Base-by-base conservation (phyloP, 2,888 invertebrate genomes). In the Ormyrus thymus region DNA sequence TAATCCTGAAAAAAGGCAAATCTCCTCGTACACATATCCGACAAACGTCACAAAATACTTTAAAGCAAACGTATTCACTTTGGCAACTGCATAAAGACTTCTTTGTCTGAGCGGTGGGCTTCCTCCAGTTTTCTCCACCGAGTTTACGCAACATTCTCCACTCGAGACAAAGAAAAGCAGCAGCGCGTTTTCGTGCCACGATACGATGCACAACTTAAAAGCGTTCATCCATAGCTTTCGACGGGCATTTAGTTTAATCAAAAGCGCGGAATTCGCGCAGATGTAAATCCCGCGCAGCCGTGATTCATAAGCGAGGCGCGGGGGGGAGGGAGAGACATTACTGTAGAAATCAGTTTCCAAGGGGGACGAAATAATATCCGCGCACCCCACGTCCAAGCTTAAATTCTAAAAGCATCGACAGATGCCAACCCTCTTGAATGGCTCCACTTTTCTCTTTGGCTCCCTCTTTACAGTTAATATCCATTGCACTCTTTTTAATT, bases 341-440 rank as follows among this genome's bases (percentile, higher is more conserved):
- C 51, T 56, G 66, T 51, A 50, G 61, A 71, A 76, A 76, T 76
- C 61, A 68, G 46, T 65, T 79, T 76, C 59, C 58, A 51, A 73
- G 76, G 61, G 43, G 48, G 59, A 45, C 59, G 11, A 61, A 70
- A 53, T 71, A 79, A 75, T 74, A 79, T 65, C 64, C 48, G 46
- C 13, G 66, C 71, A 61, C 71, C 75, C 71, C 61, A 15, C 10
- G 48, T 66, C 50, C 53, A 61, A 64, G 58, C 72, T 76, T 64
- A 62, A 75, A 78, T 76, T 76, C 61, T 81, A 73, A 81, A 78
- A 76, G 76, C 78, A 79, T 80, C 83, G 81, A 82, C 83, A 83
- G 82, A 83, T 83, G 82, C 81, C 70, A 55, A 15, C 56, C 72
- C 71, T 51, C 68, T 29, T 29, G 56, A 76, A 76, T 73, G 76